phyloP scores from a whole-genome alignment of 2,888 invertebrate genomes.

The Flexamia atlantica region DNA sequence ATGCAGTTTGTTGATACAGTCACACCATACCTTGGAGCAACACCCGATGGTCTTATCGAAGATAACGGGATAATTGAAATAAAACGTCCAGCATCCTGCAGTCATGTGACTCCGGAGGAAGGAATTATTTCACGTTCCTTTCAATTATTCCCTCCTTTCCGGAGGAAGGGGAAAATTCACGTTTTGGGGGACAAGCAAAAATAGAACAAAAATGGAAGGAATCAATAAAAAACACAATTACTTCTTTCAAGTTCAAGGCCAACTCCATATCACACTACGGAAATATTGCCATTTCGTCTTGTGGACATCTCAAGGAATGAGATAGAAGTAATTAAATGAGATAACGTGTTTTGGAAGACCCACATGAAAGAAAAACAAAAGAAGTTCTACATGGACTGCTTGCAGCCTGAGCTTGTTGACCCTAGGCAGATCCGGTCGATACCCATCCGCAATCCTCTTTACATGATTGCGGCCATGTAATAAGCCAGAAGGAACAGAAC shows the following conservation, averaged over 20 bases:
- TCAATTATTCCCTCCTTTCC: background rate
- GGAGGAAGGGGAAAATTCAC: conserved; percentile 14
- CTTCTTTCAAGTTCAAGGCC: background rate
- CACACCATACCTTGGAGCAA: conserved; percentile 11
- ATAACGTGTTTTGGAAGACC: conserved; percentile 46
- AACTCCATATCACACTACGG: background rate
- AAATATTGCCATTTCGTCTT: conserved; percentile 20
- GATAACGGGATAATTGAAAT: conserved; percentile 11
- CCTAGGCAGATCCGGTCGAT: conserved; percentile 36
- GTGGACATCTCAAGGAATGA: conserved; percentile 54
- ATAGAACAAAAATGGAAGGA: background rate
- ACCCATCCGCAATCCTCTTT: conserved; percentile 37
- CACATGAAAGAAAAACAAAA: conserved; percentile 40
- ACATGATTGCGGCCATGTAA: background rate
- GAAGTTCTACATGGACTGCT: conserved; percentile 49
- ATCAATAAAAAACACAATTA: background rate
- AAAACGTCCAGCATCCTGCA: background rate
- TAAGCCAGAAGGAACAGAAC: too few species aligned
- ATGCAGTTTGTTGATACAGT: conserved; percentile 8
- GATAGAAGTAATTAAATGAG: background rate
- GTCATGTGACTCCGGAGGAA: background rate
- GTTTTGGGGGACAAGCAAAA: background rate
- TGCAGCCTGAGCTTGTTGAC: conserved; percentile 51
- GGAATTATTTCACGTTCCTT: background rate
- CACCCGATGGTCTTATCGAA: conserved; percentile 22